Evolutionary conservation across 2,113 vertebrate genomes (phyloP).

Genomic region (Burhinus bistriatus): DNA sequence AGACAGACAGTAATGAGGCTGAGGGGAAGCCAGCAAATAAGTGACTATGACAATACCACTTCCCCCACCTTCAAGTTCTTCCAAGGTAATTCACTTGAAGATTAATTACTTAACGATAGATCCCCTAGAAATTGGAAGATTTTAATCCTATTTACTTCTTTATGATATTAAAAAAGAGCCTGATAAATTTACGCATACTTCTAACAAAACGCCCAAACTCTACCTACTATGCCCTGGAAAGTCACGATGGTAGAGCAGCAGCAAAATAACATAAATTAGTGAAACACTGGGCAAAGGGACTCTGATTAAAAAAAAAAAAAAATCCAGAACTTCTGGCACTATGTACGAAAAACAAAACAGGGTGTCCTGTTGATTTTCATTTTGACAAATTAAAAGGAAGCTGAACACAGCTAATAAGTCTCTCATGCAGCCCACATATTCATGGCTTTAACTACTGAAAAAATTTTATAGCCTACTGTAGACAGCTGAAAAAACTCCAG

Average conservation of each 20-base stretch:
- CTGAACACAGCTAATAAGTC: neutral
- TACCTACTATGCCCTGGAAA: neutral
- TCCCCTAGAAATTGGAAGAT: neutral
- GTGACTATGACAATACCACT: neutral
- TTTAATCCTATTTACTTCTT: neutral
- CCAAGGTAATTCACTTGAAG: neutral
- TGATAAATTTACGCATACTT: neutral
- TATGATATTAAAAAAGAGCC: neutral
- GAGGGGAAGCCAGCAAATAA: neutral
- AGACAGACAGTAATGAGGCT: neutral
- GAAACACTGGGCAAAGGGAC: neutral
- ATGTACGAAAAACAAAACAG: neutral
- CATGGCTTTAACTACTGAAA: neutral
- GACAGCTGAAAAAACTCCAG: neutral
- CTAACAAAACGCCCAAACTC: neutral
- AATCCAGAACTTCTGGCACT: neutral
- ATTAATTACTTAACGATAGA: neutral
- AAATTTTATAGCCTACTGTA: neutral
- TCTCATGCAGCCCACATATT: neutral
- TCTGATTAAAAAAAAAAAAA: neutral
- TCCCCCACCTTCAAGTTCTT: neutral
- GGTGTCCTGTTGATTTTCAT: neutral
- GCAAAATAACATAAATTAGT: neutral
- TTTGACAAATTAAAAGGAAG: neutral
- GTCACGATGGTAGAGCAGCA: fast-evolving